phyloP scores from a whole-genome alignment of 2,888 invertebrate species.

The Elaeidobius kamerunicus region DNA sequence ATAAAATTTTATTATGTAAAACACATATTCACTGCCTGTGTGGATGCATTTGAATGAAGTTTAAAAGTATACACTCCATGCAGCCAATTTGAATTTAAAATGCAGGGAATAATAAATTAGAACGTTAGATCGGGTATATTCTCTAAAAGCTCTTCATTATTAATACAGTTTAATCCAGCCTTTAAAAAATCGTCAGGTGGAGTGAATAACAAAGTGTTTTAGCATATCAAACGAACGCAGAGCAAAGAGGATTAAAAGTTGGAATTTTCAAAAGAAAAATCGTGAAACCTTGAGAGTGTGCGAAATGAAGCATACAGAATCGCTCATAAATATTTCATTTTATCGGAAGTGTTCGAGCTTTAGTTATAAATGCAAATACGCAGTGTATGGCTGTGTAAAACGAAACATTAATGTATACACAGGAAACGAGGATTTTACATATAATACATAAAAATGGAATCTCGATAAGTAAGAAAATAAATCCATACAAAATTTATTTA shows the following conservation, averaged over 20 bases:
- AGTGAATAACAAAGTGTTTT: constrained; percentile 35
- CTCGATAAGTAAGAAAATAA: too few relatives aligned
- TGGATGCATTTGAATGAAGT: too few relatives aligned
- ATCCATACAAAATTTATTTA: too few relatives aligned
- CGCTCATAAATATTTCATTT: constrained; percentile 46
- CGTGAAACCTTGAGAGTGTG: constrained; percentile 35
- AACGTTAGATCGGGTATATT: constrained; percentile 17
- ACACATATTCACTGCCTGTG: too few relatives aligned
- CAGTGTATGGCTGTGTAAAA: constrained; percentile 30
- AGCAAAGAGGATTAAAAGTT: constrained; percentile 40
- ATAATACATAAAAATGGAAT: too few relatives aligned
- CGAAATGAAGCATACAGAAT: constrained; percentile 41
- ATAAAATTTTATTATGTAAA: too few relatives aligned
- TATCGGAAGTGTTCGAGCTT: constrained; percentile 44
- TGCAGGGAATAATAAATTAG: constrained; percentile 18
- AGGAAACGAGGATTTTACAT: background rate
- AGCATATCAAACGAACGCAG: constrained; percentile 41
- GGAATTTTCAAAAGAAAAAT: constrained; percentile 39
- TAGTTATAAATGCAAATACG: constrained; percentile 48
- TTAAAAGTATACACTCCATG: background rate
- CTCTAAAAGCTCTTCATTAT: constrained; percentile 24
- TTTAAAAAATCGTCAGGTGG: constrained; percentile 35
- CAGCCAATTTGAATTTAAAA: constrained; percentile 17
- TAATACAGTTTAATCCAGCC: constrained; percentile 28
- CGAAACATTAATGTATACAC: constrained; percentile 12